Conservation (phyloP, 2,797 vertebrate species). For the Lacerta viridis region DNA sequence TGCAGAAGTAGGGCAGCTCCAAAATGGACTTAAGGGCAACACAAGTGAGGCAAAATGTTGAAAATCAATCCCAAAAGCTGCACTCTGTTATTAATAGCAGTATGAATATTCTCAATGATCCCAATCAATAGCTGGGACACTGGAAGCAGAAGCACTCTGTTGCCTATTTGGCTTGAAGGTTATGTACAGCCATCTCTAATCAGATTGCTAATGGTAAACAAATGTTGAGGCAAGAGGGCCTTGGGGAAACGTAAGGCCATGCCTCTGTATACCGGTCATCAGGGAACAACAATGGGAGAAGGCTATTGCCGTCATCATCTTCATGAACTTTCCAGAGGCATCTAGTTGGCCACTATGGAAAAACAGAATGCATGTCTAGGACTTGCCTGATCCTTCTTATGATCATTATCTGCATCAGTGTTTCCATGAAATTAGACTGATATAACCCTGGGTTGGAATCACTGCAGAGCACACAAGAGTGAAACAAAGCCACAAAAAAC, state of each 20-base stretch:
- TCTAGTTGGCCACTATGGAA: background rate
- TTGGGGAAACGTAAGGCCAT: background rate
- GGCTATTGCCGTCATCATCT: background rate
- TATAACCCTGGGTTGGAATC: background rate
- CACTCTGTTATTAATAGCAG: slow-evolving; percentile 8
- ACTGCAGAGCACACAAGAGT: background rate
- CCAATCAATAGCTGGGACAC: slow-evolving; percentile 1
- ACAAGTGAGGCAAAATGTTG: background rate
- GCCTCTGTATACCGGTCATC: background rate
- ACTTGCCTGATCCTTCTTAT: background rate
- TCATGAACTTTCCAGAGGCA: background rate
- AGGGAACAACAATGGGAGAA: background rate
- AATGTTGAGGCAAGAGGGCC: background rate
- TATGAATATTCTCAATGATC: background rate
- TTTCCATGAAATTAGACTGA: background rate
- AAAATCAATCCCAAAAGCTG: background rate
- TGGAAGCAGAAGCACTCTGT: background rate
- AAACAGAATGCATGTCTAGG: background rate
- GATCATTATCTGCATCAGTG: background rate
- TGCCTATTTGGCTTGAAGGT: background rate
- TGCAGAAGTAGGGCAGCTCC: slow-evolving; percentile 14
- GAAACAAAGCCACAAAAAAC: background rate
- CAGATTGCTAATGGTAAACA: slow-evolving; percentile 8
- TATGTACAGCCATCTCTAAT: background rate
- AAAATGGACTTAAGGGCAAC: background rate